Conservation (phyloP, 2,797 vertebrate species). For the Euthynnus affinis region DNA sequence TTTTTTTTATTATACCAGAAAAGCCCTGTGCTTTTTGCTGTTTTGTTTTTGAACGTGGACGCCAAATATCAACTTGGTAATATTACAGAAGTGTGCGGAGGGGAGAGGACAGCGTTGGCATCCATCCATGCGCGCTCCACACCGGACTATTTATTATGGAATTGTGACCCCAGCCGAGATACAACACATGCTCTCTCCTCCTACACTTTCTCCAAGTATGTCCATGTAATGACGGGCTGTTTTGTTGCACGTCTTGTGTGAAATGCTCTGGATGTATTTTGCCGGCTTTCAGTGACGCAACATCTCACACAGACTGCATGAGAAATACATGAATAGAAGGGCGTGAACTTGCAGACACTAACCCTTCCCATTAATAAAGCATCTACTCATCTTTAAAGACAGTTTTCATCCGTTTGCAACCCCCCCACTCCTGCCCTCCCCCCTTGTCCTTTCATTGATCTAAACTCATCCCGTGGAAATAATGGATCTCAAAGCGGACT, state of each 20-base stretch:
- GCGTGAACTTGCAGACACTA: constrained; percentile 79
- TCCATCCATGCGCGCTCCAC: constrained; percentile 73
- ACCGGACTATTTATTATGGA: constrained; percentile 49
- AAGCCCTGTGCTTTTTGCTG: background rate
- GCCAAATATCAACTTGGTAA: constrained; percentile 60
- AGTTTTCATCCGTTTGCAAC: constrained; percentile 18
- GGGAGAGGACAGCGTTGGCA: constrained; percentile 66
- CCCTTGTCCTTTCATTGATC: background rate
- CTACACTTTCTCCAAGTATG: constrained; percentile 31
- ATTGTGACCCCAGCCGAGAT: constrained; percentile 65
- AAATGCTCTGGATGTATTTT: constrained; percentile 48
- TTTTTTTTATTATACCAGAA: constrained; percentile 1
- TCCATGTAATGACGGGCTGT: constrained; percentile 3
- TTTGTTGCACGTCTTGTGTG: background rate
- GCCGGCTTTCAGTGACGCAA: constrained; percentile 76
- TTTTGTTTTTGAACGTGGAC: constrained; percentile 25
- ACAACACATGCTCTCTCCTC: constrained; percentile 31
- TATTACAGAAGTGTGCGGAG: constrained; percentile 54
- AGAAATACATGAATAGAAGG: constrained; percentile 75
- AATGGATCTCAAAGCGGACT: constrained; percentile 95
- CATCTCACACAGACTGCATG: constrained; percentile 66
- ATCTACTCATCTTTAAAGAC: constrained; percentile 36
- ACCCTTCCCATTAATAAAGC: constrained; percentile 52
- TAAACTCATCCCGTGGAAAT: constrained; percentile 42
- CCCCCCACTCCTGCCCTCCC: no score